These are phyloP conservation scores for Apodemia duryi DNA, from an alignment of 2,888 invertebrate genomes.

Conservation along the genomic window DNA sequence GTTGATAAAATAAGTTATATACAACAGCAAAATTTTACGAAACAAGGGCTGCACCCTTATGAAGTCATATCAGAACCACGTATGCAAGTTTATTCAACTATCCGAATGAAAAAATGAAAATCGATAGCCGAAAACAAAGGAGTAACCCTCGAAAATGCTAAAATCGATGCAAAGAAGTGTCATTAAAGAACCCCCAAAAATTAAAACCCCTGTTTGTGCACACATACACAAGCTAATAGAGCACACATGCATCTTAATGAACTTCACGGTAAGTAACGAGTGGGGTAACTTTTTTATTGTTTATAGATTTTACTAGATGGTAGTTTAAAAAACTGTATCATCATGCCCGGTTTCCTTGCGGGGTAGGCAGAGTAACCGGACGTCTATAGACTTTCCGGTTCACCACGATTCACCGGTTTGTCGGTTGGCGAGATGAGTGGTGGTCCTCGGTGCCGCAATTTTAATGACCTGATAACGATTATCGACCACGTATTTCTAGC, in stretches of 20 bases:
- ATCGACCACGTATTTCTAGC: too few species aligned
- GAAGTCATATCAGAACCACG: conserved; percentile 36
- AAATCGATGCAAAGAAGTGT: conserved; percentile 78
- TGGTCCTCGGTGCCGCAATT: too few species aligned
- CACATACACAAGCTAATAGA: conserved; percentile 36
- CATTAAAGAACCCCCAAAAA: conserved; percentile 79
- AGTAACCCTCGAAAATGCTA: conserved; percentile 69
- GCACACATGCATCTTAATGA: conserved; percentile 50
- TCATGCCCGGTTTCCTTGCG: too few species aligned
- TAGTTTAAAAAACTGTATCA: conserved; percentile 16
- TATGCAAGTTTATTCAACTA: conserved; percentile 48
- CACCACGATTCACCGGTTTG: too few species aligned
- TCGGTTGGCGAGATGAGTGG: too few species aligned
- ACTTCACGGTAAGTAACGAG: conserved; percentile 37
- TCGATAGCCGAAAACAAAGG: conserved; percentile 74
- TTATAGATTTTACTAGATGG: conserved; percentile 16
- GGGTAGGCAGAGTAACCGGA: too few species aligned
- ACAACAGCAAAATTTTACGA: neutral
- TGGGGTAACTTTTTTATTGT: conserved; percentile 38
- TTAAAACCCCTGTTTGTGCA: conserved; percentile 61
- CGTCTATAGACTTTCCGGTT: too few species aligned
- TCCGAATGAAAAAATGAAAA: conserved; percentile 48
- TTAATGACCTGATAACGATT: too few species aligned
- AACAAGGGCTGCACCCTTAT: neutral
- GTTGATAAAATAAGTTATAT: neutral